These are phyloP conservation scores for Holocentrus rufus DNA, from an alignment of 2,797 vertebrate species.

Conservation along the genomic window DNA sequence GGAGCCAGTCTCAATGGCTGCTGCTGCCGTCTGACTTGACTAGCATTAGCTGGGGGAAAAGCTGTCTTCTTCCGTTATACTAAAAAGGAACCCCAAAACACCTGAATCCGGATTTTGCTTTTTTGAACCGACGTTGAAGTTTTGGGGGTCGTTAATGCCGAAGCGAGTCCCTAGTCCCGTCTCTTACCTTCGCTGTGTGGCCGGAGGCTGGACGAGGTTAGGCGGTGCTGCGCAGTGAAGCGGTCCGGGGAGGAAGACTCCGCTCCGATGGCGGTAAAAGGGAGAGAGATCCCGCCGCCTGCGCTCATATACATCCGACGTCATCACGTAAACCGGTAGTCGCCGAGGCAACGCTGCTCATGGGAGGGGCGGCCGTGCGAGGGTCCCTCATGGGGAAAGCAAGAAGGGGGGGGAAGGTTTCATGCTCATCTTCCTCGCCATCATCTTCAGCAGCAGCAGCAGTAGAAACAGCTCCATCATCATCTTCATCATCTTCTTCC, in stretches of 20 bases:
- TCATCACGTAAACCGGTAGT: constrained; percentile 89
- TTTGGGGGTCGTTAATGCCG: constrained; percentile 5
- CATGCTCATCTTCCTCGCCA: not conserved
- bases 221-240: constrained; percentile 78
- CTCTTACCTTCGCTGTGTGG: constrained; percentile 70
- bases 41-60: constrained; percentile 74
- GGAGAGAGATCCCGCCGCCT: constrained; percentile 92
- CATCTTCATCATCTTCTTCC: constrained; percentile 4
- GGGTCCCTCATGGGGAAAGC: constrained; percentile 13
- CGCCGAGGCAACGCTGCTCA: constrained; percentile 77
- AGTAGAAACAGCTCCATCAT: not conserved
- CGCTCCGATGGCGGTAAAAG: constrained; percentile 94
- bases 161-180: not conserved
- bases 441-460: not conserved
- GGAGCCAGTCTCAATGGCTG: constrained; percentile 80
- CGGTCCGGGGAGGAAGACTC: constrained; percentile 82
- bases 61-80: too few species aligned
- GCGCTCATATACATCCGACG: constrained; percentile 97
- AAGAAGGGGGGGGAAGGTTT: not conserved
- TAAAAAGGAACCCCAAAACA: too few species aligned
- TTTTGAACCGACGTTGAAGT: constrained; percentile 4
- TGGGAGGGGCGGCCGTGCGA: constrained; percentile 63
- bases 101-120: not conserved
- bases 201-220: constrained; percentile 59
- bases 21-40: constrained; percentile 66